phyloP scores from a whole-genome alignment of 92 coral and sea anemone genomes.

The Pocillopora meandrina region DNA sequence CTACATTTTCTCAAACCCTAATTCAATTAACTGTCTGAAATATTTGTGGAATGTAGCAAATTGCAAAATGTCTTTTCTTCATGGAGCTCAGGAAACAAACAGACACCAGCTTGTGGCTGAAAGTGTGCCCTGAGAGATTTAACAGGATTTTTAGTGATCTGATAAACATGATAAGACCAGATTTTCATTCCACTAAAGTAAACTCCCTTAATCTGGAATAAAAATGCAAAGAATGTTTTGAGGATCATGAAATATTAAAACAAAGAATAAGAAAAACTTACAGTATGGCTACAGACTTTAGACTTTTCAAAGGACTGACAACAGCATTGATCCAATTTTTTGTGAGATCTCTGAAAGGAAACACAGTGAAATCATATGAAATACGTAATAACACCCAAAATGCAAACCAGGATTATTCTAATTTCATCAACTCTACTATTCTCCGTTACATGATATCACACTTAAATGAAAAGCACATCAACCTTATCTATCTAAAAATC shows the following conservation, averaged over 20 bases:
- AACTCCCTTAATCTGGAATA: neutral
- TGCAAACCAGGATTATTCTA: neutral
- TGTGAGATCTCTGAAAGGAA: slow-evolving; percentile 54
- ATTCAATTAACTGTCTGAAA: neutral
- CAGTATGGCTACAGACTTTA: slow-evolving; percentile 22
- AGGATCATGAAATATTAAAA: slow-evolving; percentile 7
- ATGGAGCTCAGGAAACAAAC: neutral
- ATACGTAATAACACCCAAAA: neutral
- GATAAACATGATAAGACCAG: neutral
- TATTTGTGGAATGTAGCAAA: slow-evolving; percentile 13
- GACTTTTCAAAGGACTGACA: slow-evolving; percentile 10
- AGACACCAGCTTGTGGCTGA: neutral
- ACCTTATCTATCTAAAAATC: neutral
- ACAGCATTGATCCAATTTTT: slow-evolving; percentile 46
- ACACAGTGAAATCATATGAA: neutral
- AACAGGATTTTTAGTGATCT: slow-evolving; percentile 19
- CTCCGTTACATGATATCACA: neutral
- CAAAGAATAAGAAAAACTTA: slow-evolving; percentile 9
- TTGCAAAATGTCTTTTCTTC: neutral
- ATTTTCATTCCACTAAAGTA: slow-evolving; percentile 6
- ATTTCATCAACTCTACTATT: neutral
- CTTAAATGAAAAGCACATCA: neutral
- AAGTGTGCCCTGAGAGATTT: neutral
- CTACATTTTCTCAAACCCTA: neutral
- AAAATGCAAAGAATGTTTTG: slow-evolving; percentile 9